Base-by-base conservation (phyloP, 2,113 vertebrate species). In the Heloderma charlesbogerti region DNA sequence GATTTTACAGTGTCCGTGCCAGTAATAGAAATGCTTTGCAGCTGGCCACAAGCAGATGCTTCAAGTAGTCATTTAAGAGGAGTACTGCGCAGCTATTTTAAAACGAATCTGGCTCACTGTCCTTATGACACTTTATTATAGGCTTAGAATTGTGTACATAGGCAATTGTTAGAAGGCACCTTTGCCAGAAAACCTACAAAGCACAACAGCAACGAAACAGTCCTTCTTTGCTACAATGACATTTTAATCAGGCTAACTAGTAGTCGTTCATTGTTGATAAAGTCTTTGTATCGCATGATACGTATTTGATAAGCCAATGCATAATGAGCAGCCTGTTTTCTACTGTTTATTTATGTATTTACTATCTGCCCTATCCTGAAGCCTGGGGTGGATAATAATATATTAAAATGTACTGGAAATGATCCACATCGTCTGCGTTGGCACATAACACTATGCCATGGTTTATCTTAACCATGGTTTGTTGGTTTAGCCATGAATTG, bases 41-140 rank as follows among this genome's bases (percentile, higher is more conserved):
- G 89, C 72, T 90, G 74, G 82, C 60, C 57, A 77, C 31, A 84
- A 77, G 45, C 83, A 86, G 60, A 67, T 86, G 74, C 67, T 86
- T 79, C 87, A 79, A 34, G 75, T 75, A 71, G 71, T 80, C 37
- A 69, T 86, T 90, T 51, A 80, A 34, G n/a, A 80, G 45, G 27
- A 88, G 29, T 13, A 81, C n/a, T 45, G 15, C 34, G 13, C 72
- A 86, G 25, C 34, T 66, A 78, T 37, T 34, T 90, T 86, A 31
- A 85, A 90, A 63, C 45, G 27, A 34, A 86, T 80, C 51, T 63
- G 40, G 51, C 29, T 89, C 48, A 40, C 16, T n/a, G 57, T 48
- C 60, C 66, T 89, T 89, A 66, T 51, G 72, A 54, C 31, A 79
- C n/a, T 45, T 79, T 51, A 66, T 37, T 80, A 71, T 31, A 90